Evolutionary conservation across 1,140 invertebrate species (phyloP), one percentile per base, ranked within the genome.

Genomic region (Lineus longissimus): DNA sequence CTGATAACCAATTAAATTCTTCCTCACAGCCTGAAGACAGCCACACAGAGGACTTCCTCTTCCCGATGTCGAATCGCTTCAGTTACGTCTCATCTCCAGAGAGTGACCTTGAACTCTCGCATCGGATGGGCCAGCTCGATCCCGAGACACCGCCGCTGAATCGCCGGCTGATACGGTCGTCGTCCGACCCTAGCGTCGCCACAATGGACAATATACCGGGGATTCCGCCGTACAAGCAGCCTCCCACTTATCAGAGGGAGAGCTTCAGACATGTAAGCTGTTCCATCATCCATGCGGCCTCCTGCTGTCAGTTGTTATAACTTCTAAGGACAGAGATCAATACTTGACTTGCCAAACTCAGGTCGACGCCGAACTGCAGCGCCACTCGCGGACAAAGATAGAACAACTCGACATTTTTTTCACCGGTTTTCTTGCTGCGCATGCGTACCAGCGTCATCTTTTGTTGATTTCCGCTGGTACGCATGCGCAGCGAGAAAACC

Each of bases 1-100:
- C n/a, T n/a, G n/a, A n/a, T n/a, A n/a, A n/a, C n/a, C n/a, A n/a
- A n/a, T 36, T 36, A 15, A 36, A 36, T 15, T 36, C 33, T 36
- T 15, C 15, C 54, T 73, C 69, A 7, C 74, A 85, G 79, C 84
- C 84, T 0, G 79, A 82, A n/a, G 84, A 84, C 61, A 75, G 81
- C 41, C 81, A 84, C 36, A 81, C 83, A 40, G 86, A 87, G 68
- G 94, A 98, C 86, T 95, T 97, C 88, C 88, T 98, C 76, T 97
- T 98, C 86, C 95, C 95, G 74, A 95, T 97, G 93, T 51, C 47
- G n/a, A 92, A 91, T 82, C 89, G 94, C 75, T 85, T 96, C 67
- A 96, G 94, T 76, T 97, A 95, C 84, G 94, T 93, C 67, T 95
- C 92, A 73, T 95, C 93, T 76, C 93, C 93, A 69, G 94, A 97